phyloP scores from a whole-genome alignment of 2,888 invertebrate species.

The Erebia palarica region DNA sequence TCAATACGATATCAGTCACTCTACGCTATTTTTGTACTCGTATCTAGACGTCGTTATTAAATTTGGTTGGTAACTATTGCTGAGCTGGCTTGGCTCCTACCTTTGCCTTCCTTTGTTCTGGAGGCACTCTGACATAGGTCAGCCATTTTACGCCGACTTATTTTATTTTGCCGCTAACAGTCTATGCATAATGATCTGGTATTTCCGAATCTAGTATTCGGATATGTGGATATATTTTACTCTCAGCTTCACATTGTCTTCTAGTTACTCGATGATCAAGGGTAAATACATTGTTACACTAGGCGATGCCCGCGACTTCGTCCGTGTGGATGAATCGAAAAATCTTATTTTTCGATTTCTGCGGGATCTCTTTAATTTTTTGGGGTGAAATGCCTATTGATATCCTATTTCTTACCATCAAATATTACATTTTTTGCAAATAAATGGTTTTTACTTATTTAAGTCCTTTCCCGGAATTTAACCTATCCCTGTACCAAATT shows the following conservation, averaged over 20 bases:
- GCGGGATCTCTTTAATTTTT: no score
- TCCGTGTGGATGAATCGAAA: no score
- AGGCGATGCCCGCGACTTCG: no score
- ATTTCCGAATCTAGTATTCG: constrained; percentile 67
- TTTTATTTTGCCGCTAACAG: constrained; percentile 60
- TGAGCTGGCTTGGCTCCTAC: constrained; percentile 27
- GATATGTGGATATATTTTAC: constrained; percentile 63
- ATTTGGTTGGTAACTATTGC: neutral
- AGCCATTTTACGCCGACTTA: constrained; percentile 53
- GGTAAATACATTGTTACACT: neutral
- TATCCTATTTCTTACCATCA: no score
- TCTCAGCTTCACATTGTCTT: constrained; percentile 55
- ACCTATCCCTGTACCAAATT: no score
- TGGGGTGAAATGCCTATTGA: no score
- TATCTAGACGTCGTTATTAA: neutral
- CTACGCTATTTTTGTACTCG: neutral
- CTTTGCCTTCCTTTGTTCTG: constrained; percentile 31
- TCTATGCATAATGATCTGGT: constrained; percentile 70
- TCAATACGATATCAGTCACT: neutral
- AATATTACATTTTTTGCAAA: no score
- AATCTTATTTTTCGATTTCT: no score
- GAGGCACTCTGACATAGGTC: constrained; percentile 44
- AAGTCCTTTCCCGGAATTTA: no score
- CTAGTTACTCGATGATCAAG: constrained; percentile 39
- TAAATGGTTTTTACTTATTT: no score